These are phyloP conservation scores for Tringa solitaria DNA, from an alignment of 2,113 vertebrate genomes.

Conservation along the genomic window DNA sequence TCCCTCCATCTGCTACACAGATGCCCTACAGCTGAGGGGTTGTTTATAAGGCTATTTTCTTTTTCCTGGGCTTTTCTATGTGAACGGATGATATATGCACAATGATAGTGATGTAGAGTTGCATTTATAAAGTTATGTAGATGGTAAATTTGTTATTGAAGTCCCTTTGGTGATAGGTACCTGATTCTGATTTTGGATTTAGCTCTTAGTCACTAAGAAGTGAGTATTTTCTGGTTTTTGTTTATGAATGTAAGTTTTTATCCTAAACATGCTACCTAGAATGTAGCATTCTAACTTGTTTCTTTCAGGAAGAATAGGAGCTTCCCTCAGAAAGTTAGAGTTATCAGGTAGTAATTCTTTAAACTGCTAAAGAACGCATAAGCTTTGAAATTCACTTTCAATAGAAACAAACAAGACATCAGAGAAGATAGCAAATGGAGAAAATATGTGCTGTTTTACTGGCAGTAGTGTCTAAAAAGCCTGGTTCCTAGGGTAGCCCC, in stretches of 20 bases:
- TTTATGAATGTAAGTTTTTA: neutral
- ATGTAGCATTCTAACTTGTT: neutral
- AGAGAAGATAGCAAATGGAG: neutral
- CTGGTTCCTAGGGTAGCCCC: neutral
- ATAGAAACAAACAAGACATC: neutral
- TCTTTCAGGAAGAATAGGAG: neutral
- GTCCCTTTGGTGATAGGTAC: neutral
- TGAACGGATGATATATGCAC: neutral
- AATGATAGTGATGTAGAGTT: neutral
- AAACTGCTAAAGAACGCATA: neutral
- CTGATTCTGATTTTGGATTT: neutral
- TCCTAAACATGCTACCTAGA: neutral
- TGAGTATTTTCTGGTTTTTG: neutral
- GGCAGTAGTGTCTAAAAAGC: neutral
- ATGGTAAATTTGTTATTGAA: neutral
- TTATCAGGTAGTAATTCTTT: neutral
- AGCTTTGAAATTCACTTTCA: neutral
- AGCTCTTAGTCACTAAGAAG: neutral
- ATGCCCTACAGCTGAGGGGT: neutral
- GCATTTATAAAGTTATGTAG: neutral
- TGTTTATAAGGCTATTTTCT: neutral
- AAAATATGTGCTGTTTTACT: neutral
- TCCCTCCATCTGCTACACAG: neutral
- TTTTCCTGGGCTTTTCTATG: neutral
- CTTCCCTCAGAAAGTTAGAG: neutral